phyloP scores from a whole-genome alignment of 2,797 vertebrate genomes.

The Pseudochirops cupreus region DNA sequence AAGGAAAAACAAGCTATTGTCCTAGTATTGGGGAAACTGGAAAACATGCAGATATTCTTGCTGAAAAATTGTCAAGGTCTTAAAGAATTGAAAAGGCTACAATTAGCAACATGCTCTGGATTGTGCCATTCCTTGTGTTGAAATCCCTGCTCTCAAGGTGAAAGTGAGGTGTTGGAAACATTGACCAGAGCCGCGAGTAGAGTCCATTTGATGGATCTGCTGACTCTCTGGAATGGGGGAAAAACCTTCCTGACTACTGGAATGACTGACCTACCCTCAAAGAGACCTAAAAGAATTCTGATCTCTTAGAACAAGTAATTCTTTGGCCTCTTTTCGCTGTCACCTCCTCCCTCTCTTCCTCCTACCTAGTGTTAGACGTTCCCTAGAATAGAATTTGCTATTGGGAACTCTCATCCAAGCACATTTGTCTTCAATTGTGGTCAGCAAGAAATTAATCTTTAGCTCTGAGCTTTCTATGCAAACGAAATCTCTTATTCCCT shows the following conservation, averaged over 20 bases:
- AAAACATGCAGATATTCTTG: slow-evolving; percentile 64
- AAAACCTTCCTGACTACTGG: slow-evolving; percentile 50
- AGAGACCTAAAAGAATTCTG: slow-evolving; percentile 63
- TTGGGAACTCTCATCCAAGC: slow-evolving; percentile 34
- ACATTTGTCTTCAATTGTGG: slow-evolving; percentile 22
- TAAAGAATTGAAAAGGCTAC: slow-evolving; percentile 33
- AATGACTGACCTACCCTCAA: slow-evolving; percentile 52
- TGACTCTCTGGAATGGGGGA: slow-evolving; percentile 41
- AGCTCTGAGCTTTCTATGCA: neutral
- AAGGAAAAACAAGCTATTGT: slow-evolving; percentile 59
- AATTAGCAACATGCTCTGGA: slow-evolving; percentile 54
- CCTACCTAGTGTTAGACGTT: neutral
- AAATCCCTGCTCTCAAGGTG: slow-evolving; percentile 67
- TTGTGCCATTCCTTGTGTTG: slow-evolving; percentile 58
- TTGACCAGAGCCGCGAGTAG: slow-evolving; percentile 67
- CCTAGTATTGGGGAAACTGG: slow-evolving; percentile 63
- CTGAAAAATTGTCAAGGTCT: slow-evolving; percentile 53
- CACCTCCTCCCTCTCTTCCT: slow-evolving; percentile 7
- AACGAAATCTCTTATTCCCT: neutral
- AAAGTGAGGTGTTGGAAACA: slow-evolving; percentile 69
- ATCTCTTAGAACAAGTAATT: slow-evolving; percentile 47
- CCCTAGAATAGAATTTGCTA: neutral
- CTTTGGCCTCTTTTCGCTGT: slow-evolving; percentile 66
- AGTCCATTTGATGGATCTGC: slow-evolving; percentile 58
- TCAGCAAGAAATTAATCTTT: slow-evolving; percentile 6